Conservation (phyloP, 2,113 vertebrate species). For the Hemiprocne comata region DNA sequence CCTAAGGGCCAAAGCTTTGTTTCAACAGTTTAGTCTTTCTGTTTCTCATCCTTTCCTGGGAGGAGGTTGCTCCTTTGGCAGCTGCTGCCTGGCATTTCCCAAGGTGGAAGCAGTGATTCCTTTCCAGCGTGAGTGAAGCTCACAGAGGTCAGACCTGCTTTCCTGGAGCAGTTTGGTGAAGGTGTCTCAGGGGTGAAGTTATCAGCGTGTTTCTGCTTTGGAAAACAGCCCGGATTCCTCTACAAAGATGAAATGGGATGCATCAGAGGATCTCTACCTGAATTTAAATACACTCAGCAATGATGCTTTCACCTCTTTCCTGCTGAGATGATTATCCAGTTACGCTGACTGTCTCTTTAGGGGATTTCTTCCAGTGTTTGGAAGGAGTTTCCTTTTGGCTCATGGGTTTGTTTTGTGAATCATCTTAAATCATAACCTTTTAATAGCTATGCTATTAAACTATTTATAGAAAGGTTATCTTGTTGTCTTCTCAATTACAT, state of each 20-base stretch:
- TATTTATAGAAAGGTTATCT: background rate
- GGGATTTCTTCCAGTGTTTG: background rate
- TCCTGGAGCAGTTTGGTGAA: background rate
- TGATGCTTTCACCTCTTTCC: background rate
- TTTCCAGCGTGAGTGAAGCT: background rate
- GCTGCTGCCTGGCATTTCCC: background rate
- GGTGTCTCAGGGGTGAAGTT: background rate
- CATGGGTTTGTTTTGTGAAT: background rate
- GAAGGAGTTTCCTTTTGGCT: background rate
- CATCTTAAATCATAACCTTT: background rate
- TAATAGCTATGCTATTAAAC: background rate
- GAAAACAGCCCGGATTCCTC: background rate
- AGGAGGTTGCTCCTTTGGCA: background rate
- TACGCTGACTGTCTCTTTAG: background rate
- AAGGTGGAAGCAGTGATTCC: background rate
- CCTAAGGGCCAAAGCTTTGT: background rate
- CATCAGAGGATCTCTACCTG: background rate
- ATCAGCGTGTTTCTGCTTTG: background rate
- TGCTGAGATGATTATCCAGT: background rate
- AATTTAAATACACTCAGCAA: background rate
- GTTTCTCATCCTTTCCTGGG: background rate
- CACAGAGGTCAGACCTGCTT: rapidly evolving
- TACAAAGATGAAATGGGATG: background rate
- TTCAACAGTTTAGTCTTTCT: background rate
- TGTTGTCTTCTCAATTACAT: background rate